A percentile compares a stretch with the other conserved stretches of the same genome.
These are phyloP conservation scores for Labeo calbasu DNA, from an alignment of 2,797 vertebrate species.

Conservation along the genomic window DNA sequence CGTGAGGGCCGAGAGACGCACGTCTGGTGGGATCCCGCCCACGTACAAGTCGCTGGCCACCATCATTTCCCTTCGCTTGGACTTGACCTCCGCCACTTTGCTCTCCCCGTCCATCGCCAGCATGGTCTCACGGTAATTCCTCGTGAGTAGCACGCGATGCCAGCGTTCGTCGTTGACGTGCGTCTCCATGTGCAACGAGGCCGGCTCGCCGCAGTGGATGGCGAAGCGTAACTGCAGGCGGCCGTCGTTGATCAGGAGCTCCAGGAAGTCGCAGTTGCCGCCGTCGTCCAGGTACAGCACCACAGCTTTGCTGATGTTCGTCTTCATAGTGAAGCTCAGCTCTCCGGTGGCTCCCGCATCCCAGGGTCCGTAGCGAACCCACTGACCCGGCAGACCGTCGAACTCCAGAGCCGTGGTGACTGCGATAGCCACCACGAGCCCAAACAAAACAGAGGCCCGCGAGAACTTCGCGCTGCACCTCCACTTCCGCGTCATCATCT, in stretches of 20 bases:
- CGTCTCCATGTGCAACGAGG: constrained; percentile 84
- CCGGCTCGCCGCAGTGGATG: constrained; percentile 91
- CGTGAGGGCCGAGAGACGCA: constrained; percentile 91
- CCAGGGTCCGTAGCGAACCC: constrained; percentile 94
- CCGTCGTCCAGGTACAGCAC: constrained; percentile 94
- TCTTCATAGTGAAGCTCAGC: constrained; percentile 91
- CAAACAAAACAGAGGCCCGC: constrained; percentile 67
- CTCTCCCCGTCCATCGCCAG: constrained; percentile 88
- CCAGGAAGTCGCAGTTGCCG: constrained; percentile 95
- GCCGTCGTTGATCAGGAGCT: constrained; percentile 87
- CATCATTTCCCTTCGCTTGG: constrained; percentile 90
- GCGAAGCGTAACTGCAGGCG: constrained; percentile 89
- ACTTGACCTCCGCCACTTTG: constrained; percentile 85
- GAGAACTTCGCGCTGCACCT: constrained; percentile 62
- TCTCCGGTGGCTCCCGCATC: constrained; percentile 82
- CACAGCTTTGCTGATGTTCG: constrained; percentile 86
- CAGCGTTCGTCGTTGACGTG: constrained; percentile 86
- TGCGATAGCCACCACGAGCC: constrained; percentile 67
- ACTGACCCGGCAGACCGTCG: constrained; percentile 90
- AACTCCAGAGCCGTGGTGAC: constrained; percentile 82
- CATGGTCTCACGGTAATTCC: constrained; percentile 83
- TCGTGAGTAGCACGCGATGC: constrained; percentile 86
- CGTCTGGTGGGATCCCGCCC: constrained; percentile 91
- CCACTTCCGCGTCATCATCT: constrained; percentile 71
- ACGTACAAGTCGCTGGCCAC: constrained; percentile 93